Conservation (phyloP, 2,113 vertebrate species). For the Crocuta crocuta region DNA sequence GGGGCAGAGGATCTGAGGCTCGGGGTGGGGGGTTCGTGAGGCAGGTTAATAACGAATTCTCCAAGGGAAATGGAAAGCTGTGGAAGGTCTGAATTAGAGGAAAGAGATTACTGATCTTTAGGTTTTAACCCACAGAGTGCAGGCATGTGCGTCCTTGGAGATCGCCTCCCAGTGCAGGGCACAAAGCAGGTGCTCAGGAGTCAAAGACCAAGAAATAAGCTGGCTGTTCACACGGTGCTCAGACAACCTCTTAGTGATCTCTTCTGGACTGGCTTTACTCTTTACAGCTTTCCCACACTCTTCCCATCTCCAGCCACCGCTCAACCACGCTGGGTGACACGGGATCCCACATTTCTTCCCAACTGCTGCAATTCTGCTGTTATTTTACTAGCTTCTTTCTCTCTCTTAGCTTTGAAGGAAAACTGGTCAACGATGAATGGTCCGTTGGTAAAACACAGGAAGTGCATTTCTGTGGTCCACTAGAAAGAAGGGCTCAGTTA, state of each 20-base stretch:
- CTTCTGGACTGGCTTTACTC: background rate
- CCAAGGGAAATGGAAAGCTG: background rate
- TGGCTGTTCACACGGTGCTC: background rate
- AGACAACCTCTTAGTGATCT: background rate
- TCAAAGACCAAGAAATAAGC: background rate
- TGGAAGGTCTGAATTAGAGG: rapidly evolving
- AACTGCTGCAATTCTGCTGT: background rate
- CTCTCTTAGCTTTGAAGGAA: background rate
- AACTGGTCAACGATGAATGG: background rate
- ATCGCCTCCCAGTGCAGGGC: background rate
- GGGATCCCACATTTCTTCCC: background rate
- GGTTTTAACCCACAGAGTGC: background rate
- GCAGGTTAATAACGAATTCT: background rate
- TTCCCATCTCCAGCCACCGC: background rate
- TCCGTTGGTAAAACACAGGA: background rate
- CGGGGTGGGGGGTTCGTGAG: background rate
- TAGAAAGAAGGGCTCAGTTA: slow-evolving; percentile 71
- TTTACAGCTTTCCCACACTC: background rate
- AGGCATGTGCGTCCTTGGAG: background rate
- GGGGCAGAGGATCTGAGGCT: no score
- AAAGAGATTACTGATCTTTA: background rate
- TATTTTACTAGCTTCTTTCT: background rate
- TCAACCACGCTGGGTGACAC: no score
- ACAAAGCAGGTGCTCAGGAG: background rate
- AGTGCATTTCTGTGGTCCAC: background rate